Evolutionary conservation across 2,888 invertebrate species (phyloP).

Genomic region (Athrips mouffetella): DNA sequence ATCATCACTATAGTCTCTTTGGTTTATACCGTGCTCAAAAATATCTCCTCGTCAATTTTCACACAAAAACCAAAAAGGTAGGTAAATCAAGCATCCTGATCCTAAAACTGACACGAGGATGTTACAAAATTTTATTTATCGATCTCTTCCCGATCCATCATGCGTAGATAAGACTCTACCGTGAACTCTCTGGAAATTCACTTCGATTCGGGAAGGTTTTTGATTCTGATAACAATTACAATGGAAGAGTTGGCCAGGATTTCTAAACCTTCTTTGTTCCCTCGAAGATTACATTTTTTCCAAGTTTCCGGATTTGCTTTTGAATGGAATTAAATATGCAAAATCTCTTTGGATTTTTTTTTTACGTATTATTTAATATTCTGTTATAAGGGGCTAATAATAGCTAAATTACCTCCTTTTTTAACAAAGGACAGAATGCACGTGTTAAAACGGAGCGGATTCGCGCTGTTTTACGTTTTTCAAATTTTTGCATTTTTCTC

Average conservation of each 20-base stretch:
- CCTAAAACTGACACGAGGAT: not conserved
- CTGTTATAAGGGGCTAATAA: no score
- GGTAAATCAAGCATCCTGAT: not conserved
- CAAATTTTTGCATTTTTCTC: no score
- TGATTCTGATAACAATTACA: constrained; percentile 10
- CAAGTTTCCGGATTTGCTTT: not conserved
- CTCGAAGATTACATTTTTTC: constrained; percentile 2
- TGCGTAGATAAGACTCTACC: constrained; percentile 46
- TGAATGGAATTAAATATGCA: not conserved
- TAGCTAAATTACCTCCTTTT: no score
- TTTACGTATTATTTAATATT: not conserved
- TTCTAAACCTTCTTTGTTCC: constrained; percentile 3
- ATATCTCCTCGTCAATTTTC: no score
- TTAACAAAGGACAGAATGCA: no score
- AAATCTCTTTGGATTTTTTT: not conserved
- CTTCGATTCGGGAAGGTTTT: constrained; percentile 18
- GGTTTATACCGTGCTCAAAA: no score
- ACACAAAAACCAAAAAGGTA: no score
- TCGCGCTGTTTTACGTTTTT: no score
- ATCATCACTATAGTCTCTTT: no score
- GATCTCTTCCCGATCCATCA: constrained; percentile 60
- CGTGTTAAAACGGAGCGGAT: no score
- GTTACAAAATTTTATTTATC: constrained; percentile 61
- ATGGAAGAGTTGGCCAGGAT: constrained; percentile 7
- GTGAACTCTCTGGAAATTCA: constrained; percentile 20